Evolutionary conservation across 1,140 invertebrate genomes (phyloP), one percentile per base, ranked within the genome.

Genomic region (Drosophila subobscura): DNA sequence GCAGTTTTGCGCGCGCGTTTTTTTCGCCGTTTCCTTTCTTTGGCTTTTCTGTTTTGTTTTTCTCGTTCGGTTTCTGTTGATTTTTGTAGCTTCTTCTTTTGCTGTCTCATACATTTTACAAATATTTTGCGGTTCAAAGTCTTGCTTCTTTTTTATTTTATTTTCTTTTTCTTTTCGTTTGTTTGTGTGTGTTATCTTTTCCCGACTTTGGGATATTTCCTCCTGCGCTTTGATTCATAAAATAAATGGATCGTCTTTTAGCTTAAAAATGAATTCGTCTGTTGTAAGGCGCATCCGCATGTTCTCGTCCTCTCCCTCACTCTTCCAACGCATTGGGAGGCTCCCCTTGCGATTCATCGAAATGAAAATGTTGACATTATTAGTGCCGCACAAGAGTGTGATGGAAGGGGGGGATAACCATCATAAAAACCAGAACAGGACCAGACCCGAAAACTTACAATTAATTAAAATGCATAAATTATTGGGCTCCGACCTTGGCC

Each of bases 391-490:
- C 47, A 25, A n/a, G 46, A 40, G 33, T 52, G 16, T 25, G 6
- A 8, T 7, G 42, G 27, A 16, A 40, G 29, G 29, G 22, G 27
- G 22, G 49, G 16, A 70, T 5, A 59, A n/a, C 22, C 64, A 59
- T 79, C 74, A 57, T 79, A 76, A 73, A 85, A 73, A 25, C 40
- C 44, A 16, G 23, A 57, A 61, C 58, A 14, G 6, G 37, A 10
- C 33, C 25, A 27, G 20, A 50, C 20, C 64, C 61, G 2, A 22
- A 37, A 63, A 60, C 70, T 46, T 66, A 54, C 77, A 86, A 84
- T 86, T 86, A 80, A 81, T 86, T 81, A 85, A 85, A 86, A 85
- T 77, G 64, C 64, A 77, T 77, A 80, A 85, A 80, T 86, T 80
- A 86, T 86, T 50, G 47, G 25, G 47, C 71, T 54, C 51, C 41